phyloP scores from a whole-genome alignment of 2,113 vertebrate species.

The Cynocephalus volans region DNA sequence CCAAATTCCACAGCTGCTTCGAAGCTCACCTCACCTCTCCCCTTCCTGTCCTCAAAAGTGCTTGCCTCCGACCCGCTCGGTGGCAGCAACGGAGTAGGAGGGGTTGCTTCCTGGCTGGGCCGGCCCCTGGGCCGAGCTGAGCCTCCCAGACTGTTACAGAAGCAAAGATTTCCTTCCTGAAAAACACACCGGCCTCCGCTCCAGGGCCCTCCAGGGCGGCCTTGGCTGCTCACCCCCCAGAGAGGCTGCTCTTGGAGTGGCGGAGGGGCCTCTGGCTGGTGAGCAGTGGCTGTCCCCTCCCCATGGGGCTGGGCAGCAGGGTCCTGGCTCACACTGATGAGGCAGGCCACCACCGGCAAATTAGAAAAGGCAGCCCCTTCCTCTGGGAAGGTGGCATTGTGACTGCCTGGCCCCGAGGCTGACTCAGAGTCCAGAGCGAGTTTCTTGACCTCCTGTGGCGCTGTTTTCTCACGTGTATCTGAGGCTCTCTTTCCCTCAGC shows the following conservation, averaged over 20 bases:
- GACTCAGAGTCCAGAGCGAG: no score
- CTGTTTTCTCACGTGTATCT: neutral
- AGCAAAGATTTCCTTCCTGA: constrained; percentile 88
- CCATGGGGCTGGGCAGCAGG: no score
- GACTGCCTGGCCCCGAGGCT: no score
- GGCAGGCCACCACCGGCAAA: no score
- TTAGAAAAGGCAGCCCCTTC: no score
- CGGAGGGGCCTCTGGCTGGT: no score
- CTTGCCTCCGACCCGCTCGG: constrained; percentile 20
- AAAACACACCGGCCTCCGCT: constrained; percentile 61
- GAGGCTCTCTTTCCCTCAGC: neutral
- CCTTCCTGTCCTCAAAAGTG: constrained; percentile 88
- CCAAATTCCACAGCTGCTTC: constrained; percentile 59
- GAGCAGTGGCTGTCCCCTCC: no score
- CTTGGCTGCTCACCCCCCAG: neutral
- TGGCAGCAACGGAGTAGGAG: neutral
- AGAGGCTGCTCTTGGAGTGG: no score
- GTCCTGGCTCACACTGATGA: no score
- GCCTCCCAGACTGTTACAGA: constrained; percentile 70
- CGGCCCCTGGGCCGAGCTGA: constrained; percentile 46
- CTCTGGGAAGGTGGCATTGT: no score
- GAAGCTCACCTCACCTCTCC: constrained; percentile 79
- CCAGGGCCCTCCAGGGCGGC: neutral
- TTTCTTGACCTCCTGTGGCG: no score
- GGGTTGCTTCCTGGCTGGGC: constrained; percentile 86